Evolutionary conservation across 1,140 invertebrate genomes (phyloP).

Genomic region (Macrocentrus cingulum): DNA sequence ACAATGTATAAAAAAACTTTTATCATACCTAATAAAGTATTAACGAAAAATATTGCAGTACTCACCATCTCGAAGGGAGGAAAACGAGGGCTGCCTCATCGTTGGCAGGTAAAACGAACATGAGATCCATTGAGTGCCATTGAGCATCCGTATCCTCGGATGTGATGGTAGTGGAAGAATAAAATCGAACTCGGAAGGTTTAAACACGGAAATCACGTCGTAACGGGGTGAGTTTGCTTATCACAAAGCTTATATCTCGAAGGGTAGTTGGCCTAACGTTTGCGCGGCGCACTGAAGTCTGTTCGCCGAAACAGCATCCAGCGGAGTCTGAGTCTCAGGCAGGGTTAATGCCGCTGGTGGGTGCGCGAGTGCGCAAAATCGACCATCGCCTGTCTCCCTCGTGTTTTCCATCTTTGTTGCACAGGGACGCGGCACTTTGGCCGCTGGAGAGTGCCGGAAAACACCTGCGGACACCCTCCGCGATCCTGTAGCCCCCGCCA

Average conservation of each 20-base stretch:
- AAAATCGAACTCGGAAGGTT: not conserved
- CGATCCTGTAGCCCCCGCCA: not conserved
- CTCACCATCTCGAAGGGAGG: not conserved
- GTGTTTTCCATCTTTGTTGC: constrained; percentile 7
- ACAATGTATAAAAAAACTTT: too few relatives aligned
- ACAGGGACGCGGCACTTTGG: constrained; percentile 12
- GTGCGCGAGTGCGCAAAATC: constrained; percentile 18
- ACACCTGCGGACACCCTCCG: constrained; percentile 27
- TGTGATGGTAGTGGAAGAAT: constrained; percentile 5
- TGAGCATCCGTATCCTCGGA: constrained; percentile 12
- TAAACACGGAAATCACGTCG: constrained; percentile 2
- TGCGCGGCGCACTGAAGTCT: constrained; percentile 1
- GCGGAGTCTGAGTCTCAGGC: constrained; percentile 1
- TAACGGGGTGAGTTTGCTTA: not conserved
- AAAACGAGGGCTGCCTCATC: not conserved
- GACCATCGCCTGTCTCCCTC: constrained; percentile 15
- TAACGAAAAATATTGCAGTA: not conserved
- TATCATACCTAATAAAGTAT: too few relatives aligned
- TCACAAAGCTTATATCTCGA: constrained; percentile 7
- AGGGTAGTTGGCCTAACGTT: constrained; percentile 4
- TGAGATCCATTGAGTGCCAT: constrained; percentile 13
- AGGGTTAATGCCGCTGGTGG: not conserved
- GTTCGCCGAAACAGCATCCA: constrained; percentile 12
- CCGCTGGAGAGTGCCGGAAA: constrained; percentile 6
- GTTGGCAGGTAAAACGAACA: not conserved